Percentiles rank a stretch among this genome's conserved stretches.
phyloP scores from a whole-genome alignment of 1,140 invertebrate species.

The Bombus vancouverensis region DNA sequence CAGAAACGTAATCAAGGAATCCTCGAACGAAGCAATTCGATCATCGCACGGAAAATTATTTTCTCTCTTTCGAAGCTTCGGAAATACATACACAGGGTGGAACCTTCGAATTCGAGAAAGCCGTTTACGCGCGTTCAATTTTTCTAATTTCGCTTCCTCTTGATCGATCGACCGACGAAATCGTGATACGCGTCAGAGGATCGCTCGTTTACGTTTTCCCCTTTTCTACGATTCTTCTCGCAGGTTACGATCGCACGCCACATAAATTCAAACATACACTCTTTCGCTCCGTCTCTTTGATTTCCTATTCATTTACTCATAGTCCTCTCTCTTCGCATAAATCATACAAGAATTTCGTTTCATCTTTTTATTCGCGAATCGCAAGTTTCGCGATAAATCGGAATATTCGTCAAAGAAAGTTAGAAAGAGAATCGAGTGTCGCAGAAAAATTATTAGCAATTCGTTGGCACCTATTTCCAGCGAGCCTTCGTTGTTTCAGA shows the following conservation, averaged over 20 bases:
- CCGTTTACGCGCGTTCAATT: not conserved
- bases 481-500: slow-evolving; percentile 12
- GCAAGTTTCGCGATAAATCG: not conserved
- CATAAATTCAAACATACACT: not conserved
- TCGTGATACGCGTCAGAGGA: not conserved
- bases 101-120: not conserved
- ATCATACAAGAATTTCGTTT: slow-evolving; percentile 29
- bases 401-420: not conserved
- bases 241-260: slow-evolving; percentile 31
- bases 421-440: not conserved
- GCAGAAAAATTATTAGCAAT: slow-evolving; percentile 50
- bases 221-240: not conserved
- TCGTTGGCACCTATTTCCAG: slow-evolving; percentile 14
- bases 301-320: not conserved
- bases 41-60: slow-evolving; percentile 52
- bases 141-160: not conserved
- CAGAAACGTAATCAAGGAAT: slow-evolving; percentile 59
- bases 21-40: slow-evolving; percentile 43
- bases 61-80: not conserved
- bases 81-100: not conserved
- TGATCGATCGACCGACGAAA: not conserved
- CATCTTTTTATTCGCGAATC: not conserved
- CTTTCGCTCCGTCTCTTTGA: not conserved
- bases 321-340: slow-evolving; percentile 31
- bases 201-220: slow-evolving; percentile 33